phyloP scores from a whole-genome alignment of 2,797 vertebrate species.

The Gallinago stenura region DNA sequence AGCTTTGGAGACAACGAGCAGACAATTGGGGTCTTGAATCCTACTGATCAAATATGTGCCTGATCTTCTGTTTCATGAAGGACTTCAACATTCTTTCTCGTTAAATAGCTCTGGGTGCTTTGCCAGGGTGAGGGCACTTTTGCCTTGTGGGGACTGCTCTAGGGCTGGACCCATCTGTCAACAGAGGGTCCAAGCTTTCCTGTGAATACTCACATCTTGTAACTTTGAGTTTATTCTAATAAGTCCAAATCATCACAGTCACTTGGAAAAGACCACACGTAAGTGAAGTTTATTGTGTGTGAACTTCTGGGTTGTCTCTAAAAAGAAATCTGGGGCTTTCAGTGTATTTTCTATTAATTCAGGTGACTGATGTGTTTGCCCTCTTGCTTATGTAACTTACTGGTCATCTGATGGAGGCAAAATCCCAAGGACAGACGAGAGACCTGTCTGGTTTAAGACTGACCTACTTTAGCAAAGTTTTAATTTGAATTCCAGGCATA shows the following conservation, averaged over 20 bases:
- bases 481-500: neutral
- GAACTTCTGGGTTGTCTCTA: neutral
- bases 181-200: neutral
- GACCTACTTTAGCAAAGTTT: neutral
- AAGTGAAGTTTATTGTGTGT: neutral
- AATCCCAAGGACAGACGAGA: neutral
- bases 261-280: neutral
- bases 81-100: neutral
- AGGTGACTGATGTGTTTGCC: neutral
- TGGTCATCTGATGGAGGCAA: neutral
- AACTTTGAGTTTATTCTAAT: neutral
- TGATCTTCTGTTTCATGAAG: neutral
- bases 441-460: neutral
- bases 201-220: neutral
- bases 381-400: neutral
- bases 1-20: neutral
- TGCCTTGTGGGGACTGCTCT: rapidly evolving
- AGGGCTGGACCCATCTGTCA: rapidly evolving
- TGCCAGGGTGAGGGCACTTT: neutral
- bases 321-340: neutral
- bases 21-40: neutral
- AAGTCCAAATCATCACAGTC: too few species aligned
- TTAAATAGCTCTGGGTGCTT: neutral
- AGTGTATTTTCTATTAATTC: neutral
- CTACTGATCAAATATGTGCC: neutral